A percentile compares a stretch with the other conserved stretches of the same genome.
Evolutionary conservation across 2,113 vertebrate species (phyloP).

Genomic region (Callionymus lyra): DNA sequence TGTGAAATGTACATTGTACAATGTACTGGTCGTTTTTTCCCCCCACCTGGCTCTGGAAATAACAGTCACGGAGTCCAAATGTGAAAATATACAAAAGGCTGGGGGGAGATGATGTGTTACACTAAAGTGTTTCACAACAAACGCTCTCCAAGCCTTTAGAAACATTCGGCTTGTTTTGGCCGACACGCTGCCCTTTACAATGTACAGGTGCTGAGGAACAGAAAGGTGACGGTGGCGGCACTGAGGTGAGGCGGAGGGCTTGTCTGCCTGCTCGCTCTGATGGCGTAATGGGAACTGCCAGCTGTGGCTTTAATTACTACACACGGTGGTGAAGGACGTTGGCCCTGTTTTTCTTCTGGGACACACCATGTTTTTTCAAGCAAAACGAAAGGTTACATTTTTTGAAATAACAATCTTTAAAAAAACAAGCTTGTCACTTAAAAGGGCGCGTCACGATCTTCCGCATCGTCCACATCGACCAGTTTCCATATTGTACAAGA

Average conservation of each 20-base stretch:
- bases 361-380: conserved; percentile 52
- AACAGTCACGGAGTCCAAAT: conserved; percentile 31
- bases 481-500: too few relatives aligned
- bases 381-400: conserved; percentile 49
- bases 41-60: conserved; percentile 34
- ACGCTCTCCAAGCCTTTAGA: conserved; percentile 40
- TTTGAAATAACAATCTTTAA: conserved; percentile 21
- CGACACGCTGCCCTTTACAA: conserved; percentile 51
- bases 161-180: conserved; percentile 37
- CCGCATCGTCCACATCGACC: too few relatives aligned
- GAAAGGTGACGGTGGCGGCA: conserved; percentile 7
- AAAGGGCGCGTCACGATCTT: too few relatives aligned
- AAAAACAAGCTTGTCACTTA: too few relatives aligned
- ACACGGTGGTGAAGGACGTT: conserved; percentile 41
- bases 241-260: conserved; percentile 39
- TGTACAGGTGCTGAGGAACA: conserved; percentile 61
- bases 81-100: conserved; percentile 30
- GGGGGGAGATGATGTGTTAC: conserved; percentile 47
- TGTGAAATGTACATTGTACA: conserved; percentile 60
- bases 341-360: conserved; percentile 63
- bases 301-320: conserved; percentile 67
- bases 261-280: conserved; percentile 39
- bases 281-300: conserved; percentile 71
- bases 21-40: conserved; percentile 39
- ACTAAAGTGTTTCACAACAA: conserved; percentile 60